Conservation (phyloP, 2,797 vertebrate genomes). For the Lycodopsis pacificus region DNA sequence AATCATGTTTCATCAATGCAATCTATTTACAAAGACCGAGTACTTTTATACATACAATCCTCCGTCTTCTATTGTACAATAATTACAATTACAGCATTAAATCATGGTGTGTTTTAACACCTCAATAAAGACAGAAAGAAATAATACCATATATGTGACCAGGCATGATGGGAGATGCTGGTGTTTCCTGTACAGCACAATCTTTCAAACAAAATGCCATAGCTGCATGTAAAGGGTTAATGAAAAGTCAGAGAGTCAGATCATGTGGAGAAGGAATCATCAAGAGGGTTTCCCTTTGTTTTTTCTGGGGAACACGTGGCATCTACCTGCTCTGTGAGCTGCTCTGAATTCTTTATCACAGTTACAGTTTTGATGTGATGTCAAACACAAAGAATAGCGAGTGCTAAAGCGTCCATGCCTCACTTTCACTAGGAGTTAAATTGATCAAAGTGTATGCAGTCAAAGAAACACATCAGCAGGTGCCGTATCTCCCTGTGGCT, state of each 20-base stretch:
- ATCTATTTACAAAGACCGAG: conserved; percentile 64
- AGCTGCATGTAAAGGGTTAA: conserved; percentile 64
- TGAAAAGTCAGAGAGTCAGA: conserved; percentile 76
- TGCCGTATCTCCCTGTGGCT: conserved; percentile 37
- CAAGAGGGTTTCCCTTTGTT: conserved; percentile 65
- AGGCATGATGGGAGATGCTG: conserved; percentile 48
- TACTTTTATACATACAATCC: conserved; percentile 61
- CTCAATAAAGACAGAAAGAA: conserved; percentile 50
- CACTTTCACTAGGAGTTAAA: conserved; percentile 72
- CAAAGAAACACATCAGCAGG: conserved; percentile 56
- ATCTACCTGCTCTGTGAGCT: conserved; percentile 77
- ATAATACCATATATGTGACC: conserved; percentile 35
- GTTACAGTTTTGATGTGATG: conserved; percentile 62
- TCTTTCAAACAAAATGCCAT: conserved; percentile 52
- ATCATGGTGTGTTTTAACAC: conserved; percentile 40
- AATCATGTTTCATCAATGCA: conserved; percentile 47
- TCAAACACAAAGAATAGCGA: conserved; percentile 59
- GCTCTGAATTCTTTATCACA: conserved; percentile 82
- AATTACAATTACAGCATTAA: conserved; percentile 66
- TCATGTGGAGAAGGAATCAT: conserved; percentile 83
- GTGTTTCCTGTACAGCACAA: conserved; percentile 36
- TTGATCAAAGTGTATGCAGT: conserved; percentile 59
- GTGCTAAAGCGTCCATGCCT: conserved; percentile 64
- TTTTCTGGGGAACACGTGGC: conserved; percentile 75
- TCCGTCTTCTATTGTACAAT: conserved; percentile 65